phyloP scores from a whole-genome alignment of 1,140 invertebrate species.

The Chlorops oryzae region DNA sequence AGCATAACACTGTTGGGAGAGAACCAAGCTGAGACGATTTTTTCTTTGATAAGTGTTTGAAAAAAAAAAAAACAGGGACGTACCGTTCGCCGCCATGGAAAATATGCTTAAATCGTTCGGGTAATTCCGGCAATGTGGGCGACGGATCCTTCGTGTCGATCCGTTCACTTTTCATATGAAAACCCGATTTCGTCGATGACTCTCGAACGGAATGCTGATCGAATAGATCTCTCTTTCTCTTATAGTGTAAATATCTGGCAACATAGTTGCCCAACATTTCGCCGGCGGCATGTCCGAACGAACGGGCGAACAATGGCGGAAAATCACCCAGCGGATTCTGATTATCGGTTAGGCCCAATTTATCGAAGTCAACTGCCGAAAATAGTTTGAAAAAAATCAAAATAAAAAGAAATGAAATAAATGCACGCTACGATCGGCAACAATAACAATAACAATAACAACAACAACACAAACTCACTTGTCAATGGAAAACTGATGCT shows the following conservation, averaged over 20 bases:
- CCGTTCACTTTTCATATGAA: conserved; percentile 9
- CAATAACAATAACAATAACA: too few species aligned
- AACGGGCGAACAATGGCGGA: conserved; percentile 63
- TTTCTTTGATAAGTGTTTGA: conserved; percentile 6
- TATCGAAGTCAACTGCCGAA: conserved; percentile 70
- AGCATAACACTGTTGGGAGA: conserved; percentile 56
- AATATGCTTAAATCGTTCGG: conserved; percentile 46
- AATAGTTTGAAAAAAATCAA: conserved; percentile 17
- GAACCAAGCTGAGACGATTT: too few species aligned
- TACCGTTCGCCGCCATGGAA: conserved; percentile 70
- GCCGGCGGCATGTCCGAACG: conserved; percentile 64
- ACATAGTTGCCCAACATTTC: conserved; percentile 63
- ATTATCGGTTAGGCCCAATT: conserved; percentile 74
- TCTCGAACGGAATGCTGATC: conserved; percentile 33
- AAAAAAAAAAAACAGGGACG: background rate
- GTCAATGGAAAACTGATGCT: conserved; percentile 80
- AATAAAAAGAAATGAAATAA: too few species aligned
- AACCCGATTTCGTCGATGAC: conserved; percentile 28
- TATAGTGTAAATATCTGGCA: conserved; percentile 59
- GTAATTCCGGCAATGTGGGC: conserved; percentile 39
- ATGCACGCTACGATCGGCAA: background rate
- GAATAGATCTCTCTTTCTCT: conserved; percentile 50
- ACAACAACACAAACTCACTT: conserved; percentile 66
- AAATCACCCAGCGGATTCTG: conserved; percentile 77
- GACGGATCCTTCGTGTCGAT: conserved; percentile 30